phyloP scores from a whole-genome alignment of 1,140 invertebrate species.

The Thaumetopoea pityocampa region DNA sequence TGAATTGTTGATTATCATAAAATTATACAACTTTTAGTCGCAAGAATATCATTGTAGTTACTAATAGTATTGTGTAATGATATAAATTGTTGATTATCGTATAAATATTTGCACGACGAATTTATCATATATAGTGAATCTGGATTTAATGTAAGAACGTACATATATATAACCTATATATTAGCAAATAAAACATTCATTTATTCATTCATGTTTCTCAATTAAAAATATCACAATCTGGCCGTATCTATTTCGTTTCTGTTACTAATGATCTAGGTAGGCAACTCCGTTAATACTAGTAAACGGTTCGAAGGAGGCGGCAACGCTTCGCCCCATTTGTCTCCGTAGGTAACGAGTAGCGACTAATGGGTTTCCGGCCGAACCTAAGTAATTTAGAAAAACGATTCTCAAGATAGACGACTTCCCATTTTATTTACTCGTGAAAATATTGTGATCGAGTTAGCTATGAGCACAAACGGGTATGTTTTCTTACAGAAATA shows the following conservation, averaged over 20 bases:
- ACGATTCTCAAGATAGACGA: conserved; percentile 29
- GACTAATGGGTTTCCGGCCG: conserved; percentile 31
- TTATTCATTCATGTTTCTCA: conserved; percentile 15
- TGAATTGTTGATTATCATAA: no score
- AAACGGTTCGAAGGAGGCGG: conserved; percentile 30
- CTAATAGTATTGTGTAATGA: no score
- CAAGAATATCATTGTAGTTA: no score
- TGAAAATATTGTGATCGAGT: conserved; percentile 6
- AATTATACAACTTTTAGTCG: no score
- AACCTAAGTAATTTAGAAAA: conserved; percentile 40
- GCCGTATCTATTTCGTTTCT: conserved; percentile 29
- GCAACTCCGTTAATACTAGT: conserved; percentile 42
- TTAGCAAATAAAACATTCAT: no score
- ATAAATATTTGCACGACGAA: no score
- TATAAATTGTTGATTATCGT: no score
- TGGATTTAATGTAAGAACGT: no score
- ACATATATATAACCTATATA: no score
- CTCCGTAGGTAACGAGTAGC: conserved; percentile 30
- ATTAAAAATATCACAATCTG: conserved; percentile 27
- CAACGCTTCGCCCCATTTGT: conserved; percentile 35
- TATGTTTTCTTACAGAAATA: no score
- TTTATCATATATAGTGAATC: no score
- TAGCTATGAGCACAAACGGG: no score
- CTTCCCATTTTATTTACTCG: conserved; percentile 22
- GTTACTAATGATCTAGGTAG: conserved; percentile 36